phyloP scores from a whole-genome alignment of 1,140 invertebrate genomes.

The Leptestheria dahalacensis region DNA sequence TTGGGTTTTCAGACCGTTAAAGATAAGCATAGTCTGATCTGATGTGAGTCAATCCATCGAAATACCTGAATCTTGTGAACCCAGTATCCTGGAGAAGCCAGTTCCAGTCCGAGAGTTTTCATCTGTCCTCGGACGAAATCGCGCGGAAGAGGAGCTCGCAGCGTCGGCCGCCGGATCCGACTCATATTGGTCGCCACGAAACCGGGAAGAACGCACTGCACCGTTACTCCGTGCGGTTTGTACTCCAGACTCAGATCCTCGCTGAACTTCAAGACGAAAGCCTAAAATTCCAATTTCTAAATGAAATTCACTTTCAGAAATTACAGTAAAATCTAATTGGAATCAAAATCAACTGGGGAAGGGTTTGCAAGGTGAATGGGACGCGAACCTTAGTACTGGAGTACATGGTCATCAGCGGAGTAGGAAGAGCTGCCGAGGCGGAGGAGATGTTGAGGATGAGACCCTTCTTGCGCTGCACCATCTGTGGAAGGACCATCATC shows the following conservation, averaged over 20 bases:
- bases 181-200: constrained; percentile 90
- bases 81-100: constrained; percentile 56
- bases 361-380: too few relatives aligned
- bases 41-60: neutral
- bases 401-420: constrained; percentile 72
- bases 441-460: constrained; percentile 89
- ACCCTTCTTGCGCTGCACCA: constrained; percentile 69
- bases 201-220: constrained; percentile 72
- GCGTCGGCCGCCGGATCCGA: constrained; percentile 58
- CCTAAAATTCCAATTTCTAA: constrained; percentile 30
- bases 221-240: constrained; percentile 51
- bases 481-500: constrained; percentile 65
- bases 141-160: constrained; percentile 61
- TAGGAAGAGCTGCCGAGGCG: constrained; percentile 56
- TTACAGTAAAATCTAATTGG: neutral
- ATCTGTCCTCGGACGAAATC: constrained; percentile 62
- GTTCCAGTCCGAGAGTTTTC: constrained; percentile 54
- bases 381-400: constrained; percentile 78
- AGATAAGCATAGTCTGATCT: neutral
- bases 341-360: neutral
- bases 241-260: constrained; percentile 66
- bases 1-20: neutral
- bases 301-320: constrained; percentile 9
- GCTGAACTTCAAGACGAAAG: constrained; percentile 72
- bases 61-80: constrained; percentile 26